These are phyloP conservation scores for Tachysurus vachellii DNA, from an alignment of 2,113 vertebrate species.

Conservation along the genomic window DNA sequence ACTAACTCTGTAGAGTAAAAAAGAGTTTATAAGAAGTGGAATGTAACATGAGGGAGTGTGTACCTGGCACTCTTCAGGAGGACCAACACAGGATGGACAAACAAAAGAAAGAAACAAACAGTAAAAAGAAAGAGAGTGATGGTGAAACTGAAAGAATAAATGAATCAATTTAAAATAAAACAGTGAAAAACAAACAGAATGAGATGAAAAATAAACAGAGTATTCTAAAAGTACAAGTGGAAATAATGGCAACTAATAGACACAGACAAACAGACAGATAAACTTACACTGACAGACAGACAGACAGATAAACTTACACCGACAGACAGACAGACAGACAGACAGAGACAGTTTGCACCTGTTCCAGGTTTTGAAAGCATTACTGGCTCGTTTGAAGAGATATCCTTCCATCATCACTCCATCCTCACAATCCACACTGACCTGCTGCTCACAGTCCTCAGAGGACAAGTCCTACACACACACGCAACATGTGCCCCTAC, in stretches of 20 bases:
- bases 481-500: not conserved
- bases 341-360: constrained; percentile 66
- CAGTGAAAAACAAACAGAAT: not conserved
- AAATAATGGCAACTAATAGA: not conserved
- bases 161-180: not conserved
- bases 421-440: constrained; percentile 90
- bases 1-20: not conserved
- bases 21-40: not conserved
- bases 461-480: constrained; percentile 86
- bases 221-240: not conserved
- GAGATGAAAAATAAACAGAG: not conserved
- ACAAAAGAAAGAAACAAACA: constrained; percentile 22
- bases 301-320: not conserved
- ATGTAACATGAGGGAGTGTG: not conserved
- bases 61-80: constrained; percentile 28
- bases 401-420: constrained; percentile 98
- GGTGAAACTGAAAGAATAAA: constrained; percentile 3
- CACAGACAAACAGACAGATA: not conserved
- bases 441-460: constrained; percentile 93
- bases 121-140: not conserved
- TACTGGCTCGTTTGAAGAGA: constrained; percentile 97
- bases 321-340: not conserved
- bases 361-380: constrained; percentile 99
- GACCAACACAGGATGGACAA: constrained; percentile 21
- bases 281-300: not conserved